Evolutionary conservation across 2,797 vertebrate species (phyloP).

Genomic region (Sparus aurata): DNA sequence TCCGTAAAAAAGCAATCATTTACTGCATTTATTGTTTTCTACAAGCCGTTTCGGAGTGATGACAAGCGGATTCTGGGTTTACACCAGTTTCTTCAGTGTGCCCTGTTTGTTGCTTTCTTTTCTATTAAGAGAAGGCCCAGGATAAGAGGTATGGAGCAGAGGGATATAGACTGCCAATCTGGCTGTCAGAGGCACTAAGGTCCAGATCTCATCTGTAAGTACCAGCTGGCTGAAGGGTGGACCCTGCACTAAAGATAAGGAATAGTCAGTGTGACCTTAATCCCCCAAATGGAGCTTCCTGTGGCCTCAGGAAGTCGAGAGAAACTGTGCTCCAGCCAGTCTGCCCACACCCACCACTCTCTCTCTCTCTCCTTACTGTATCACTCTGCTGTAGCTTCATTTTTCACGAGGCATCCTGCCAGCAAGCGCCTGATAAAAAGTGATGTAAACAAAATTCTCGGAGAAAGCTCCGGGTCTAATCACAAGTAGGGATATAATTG

Average conservation of each 20-base stretch:
- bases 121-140: conserved; percentile 44
- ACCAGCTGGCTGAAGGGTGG: conserved; percentile 60
- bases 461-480: conserved; percentile 46
- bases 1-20: conserved; percentile 7
- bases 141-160: conserved; percentile 45
- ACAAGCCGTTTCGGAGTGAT: conserved; percentile 9
- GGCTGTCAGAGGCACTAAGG: conserved; percentile 50
- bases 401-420: conserved; percentile 52
- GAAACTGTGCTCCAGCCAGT: conserved; percentile 28
- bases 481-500: conserved; percentile 61
- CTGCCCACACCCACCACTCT: neutral
- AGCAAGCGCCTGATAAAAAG: conserved; percentile 48
- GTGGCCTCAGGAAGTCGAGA: conserved; percentile 58
- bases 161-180: conserved; percentile 53
- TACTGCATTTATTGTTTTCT: neutral
- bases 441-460: conserved; percentile 47
- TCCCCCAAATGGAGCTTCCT: conserved; percentile 67
- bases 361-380: neutral
- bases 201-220: conserved; percentile 73
- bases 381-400: conserved; percentile 36
- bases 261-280: conserved; percentile 60
- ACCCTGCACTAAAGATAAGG: conserved; percentile 69
- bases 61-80: conserved; percentile 21
- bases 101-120: conserved; percentile 49
- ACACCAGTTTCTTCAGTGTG: conserved; percentile 1